phyloP scores from a whole-genome alignment of 2,797 vertebrate genomes.

The Acanthurus tractus region DNA sequence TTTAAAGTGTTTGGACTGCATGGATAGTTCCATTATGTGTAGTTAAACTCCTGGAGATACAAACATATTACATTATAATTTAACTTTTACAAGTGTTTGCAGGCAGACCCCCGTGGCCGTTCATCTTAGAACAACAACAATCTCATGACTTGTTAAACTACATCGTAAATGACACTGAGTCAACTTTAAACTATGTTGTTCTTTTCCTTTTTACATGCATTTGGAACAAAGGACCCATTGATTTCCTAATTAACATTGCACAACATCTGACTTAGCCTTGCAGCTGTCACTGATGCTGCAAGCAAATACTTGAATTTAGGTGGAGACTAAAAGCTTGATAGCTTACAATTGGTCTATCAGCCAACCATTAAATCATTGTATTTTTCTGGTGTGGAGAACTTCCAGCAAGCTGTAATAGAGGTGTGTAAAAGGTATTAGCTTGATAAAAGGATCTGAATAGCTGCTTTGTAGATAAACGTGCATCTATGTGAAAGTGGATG shows the following conservation, averaged over 20 bases:
- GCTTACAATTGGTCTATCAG: constrained; percentile 1
- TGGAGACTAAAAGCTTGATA: constrained; percentile 19
- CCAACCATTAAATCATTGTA: constrained; percentile 2
- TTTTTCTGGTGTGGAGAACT: background rate
- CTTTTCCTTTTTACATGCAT: constrained; percentile 7
- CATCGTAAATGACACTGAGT: constrained; percentile 6
- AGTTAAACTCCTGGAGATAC: constrained; percentile 8
- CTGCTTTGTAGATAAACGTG: constrained; percentile 2
- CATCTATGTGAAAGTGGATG: background rate
- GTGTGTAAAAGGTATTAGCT: background rate
- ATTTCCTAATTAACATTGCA: constrained; percentile 31
- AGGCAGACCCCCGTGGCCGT: background rate
- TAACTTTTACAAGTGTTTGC: constrained; percentile 21
- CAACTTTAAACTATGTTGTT: background rate
- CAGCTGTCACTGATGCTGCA: constrained; percentile 16
- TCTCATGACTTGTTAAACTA: constrained; percentile 3
- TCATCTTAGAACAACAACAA: background rate
- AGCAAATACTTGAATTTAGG: constrained; percentile 26
- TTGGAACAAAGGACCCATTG: constrained; percentile 16
- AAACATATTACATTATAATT: constrained; percentile 3
- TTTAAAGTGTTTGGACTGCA: background rate
- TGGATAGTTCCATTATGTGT: constrained; percentile 16
- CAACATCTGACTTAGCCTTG: constrained; percentile 10
- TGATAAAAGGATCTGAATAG: background rate
- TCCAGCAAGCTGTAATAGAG: background rate